A percentile compares a stretch with the other conserved stretches of the same genome.
Evolutionary conservation across 2,113 vertebrate species (phyloP).

Genomic region (Salminus brasiliensis): DNA sequence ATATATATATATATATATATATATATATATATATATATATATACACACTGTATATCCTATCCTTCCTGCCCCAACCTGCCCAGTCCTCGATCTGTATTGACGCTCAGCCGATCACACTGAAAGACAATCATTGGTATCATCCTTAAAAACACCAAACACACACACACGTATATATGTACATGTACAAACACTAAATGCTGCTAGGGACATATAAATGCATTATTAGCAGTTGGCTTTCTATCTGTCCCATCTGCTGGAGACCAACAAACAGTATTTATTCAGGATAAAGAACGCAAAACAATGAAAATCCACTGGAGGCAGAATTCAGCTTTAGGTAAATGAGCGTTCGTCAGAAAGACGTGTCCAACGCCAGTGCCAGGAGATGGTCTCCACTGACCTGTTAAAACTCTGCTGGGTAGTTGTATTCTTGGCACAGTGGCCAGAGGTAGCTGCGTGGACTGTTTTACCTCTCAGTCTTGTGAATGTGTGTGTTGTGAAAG

Average conservation of each 20-base stretch:
- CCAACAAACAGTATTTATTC: constrained; percentile 10
- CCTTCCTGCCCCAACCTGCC: no score
- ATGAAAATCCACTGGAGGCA: constrained; percentile 43
- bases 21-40: no score
- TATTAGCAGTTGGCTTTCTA: not conserved
- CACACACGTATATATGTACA: constrained; percentile 26
- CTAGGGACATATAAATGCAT: constrained; percentile 17
- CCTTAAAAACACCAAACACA: no score
- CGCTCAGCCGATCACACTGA: no score
- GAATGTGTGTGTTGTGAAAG: not conserved
- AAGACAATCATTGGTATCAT: no score
- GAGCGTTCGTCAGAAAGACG: not conserved
- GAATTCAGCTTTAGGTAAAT: constrained; percentile 1
- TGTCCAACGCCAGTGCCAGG: constrained; percentile 18
- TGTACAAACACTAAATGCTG: not conserved
- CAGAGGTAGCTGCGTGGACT: constrained; percentile 25
- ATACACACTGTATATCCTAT: no score
- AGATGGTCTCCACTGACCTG: constrained; percentile 38
- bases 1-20: no score
- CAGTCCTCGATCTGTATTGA: no score
- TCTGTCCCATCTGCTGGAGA: constrained; percentile 5
- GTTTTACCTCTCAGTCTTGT: constrained; percentile 18
- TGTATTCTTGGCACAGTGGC: not conserved
- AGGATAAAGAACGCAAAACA: not conserved
- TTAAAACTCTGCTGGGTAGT: constrained; percentile 39